Evolutionary conservation across 2,888 invertebrate species (phyloP).

Genomic region (Pristionchus mayeri): DNA sequence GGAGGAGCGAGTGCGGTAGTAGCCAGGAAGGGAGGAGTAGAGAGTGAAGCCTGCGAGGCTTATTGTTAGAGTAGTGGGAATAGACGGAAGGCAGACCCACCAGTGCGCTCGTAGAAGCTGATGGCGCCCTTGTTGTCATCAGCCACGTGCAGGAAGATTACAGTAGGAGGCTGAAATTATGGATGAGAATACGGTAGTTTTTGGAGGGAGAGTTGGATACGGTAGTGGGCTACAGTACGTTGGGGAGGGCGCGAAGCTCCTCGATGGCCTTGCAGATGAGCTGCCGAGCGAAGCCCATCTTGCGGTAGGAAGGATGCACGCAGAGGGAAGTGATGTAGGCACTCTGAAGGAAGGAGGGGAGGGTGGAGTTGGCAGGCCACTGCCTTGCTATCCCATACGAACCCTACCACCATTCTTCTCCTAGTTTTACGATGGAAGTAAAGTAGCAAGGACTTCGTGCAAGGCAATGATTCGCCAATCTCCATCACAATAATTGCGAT

Average conservation of each 20-base stretch:
- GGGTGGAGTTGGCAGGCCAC: too few species aligned
- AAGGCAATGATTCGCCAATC: too few species aligned
- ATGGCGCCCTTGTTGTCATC: constrained; percentile 20
- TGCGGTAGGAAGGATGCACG: constrained; percentile 16
- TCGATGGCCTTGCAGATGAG: not conserved
- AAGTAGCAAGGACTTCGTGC: too few species aligned
- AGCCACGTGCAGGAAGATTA: constrained; percentile 34
- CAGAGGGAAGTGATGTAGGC: constrained; percentile 42
- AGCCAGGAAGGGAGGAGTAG: not conserved
- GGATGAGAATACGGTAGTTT: not conserved
- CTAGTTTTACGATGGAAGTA: too few species aligned
- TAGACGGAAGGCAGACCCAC: not conserved
- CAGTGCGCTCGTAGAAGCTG: constrained; percentile 6
- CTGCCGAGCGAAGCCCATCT: constrained; percentile 16
- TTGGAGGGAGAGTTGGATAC: not conserved
- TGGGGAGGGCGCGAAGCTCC: not conserved
- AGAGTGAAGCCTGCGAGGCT: constrained; percentile 9
- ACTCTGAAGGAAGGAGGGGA: too few species aligned
- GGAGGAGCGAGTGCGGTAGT: not conserved
- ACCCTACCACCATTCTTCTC: too few species aligned
- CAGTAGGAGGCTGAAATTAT: constrained; percentile 15
- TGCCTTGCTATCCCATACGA: too few species aligned
- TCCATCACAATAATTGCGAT: too few species aligned
- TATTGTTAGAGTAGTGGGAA: not conserved
- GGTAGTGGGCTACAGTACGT: not conserved